Evolutionary conservation across 2,797 vertebrate genomes (phyloP).

Genomic region (Gobionotothen gibberifrons): DNA sequence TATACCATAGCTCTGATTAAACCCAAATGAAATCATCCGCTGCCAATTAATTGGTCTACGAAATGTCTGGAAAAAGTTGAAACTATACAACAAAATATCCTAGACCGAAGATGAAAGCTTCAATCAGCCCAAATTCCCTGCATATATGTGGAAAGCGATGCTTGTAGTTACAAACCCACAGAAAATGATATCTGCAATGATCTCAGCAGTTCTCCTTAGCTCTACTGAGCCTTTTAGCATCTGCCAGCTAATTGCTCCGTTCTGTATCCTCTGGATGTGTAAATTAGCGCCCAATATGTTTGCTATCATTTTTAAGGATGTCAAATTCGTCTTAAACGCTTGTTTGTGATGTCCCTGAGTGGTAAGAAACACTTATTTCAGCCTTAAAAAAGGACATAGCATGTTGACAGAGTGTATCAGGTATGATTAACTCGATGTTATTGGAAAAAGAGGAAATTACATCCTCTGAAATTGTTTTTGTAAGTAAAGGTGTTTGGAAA

Average conservation of each 20-base stretch:
- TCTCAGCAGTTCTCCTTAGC: background rate
- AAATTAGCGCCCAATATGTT: background rate
- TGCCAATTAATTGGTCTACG: background rate
- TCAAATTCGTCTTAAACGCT: background rate
- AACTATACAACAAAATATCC: background rate
- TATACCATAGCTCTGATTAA: background rate
- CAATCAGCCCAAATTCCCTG: too few species aligned
- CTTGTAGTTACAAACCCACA: background rate
- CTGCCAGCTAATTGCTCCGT: background rate
- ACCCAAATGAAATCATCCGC: background rate
- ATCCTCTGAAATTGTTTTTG: background rate
- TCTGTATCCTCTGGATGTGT: background rate
- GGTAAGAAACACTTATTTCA: background rate
- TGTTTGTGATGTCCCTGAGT: background rate
- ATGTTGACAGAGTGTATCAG: background rate
- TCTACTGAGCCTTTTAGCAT: background rate
- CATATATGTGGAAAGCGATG: background rate
- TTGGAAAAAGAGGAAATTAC: background rate
- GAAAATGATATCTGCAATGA: too few species aligned
- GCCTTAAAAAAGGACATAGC: background rate
- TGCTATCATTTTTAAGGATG: background rate
- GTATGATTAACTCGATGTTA: background rate
- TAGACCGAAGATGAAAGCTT: background rate
- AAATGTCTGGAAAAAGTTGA: background rate
- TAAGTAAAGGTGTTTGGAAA: background rate